Percentiles rank a stretch among this genome's conserved stretches.
Conservation (phyloP, 2,888 invertebrate species). For the Ornithoptera alexandrae region DNA sequence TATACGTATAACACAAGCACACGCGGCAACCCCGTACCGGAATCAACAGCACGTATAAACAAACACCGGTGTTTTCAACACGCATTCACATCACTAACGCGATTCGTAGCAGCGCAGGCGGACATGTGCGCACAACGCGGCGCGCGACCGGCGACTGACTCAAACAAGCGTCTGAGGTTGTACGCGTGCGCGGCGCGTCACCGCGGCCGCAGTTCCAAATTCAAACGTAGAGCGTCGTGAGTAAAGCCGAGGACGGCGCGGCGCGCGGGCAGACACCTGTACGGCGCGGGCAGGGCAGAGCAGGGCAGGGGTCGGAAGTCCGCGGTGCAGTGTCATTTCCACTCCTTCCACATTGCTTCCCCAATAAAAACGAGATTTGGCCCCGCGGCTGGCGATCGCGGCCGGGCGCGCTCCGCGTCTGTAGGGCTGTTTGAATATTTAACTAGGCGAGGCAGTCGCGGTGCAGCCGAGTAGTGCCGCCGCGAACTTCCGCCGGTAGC, state of each 20-base stretch:
- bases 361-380: constrained; percentile 74
- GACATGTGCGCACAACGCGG: constrained; percentile 44
- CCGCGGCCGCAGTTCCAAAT: constrained; percentile 41
- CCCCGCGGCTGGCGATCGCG: constrained; percentile 38
- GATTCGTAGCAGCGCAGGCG: constrained; percentile 19
- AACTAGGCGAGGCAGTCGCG: constrained; percentile 22
- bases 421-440: constrained; percentile 28
- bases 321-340: constrained; percentile 77
- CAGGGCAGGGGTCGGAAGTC: constrained; percentile 65
- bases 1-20: not conserved
- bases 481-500: not conserved
- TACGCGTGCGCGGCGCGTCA: constrained; percentile 46
- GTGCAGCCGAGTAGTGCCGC: not conserved
- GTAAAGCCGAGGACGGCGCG: constrained; percentile 37
- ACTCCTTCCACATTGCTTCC: constrained; percentile 72
- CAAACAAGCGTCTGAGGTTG: constrained; percentile 38
- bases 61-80: constrained; percentile 44
- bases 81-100: constrained; percentile 53
- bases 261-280: constrained; percentile 64
- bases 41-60: not conserved
- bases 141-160: constrained; percentile 56
- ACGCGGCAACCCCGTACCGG: too few species aligned
- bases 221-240: constrained; percentile 34
- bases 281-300: constrained; percentile 42
- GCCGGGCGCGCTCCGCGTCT: constrained; percentile 9